Evolutionary conservation across 2,113 vertebrate genomes (phyloP), one percentile per base, ranked within the genome.

Genomic region (Anhinga anhinga): DNA sequence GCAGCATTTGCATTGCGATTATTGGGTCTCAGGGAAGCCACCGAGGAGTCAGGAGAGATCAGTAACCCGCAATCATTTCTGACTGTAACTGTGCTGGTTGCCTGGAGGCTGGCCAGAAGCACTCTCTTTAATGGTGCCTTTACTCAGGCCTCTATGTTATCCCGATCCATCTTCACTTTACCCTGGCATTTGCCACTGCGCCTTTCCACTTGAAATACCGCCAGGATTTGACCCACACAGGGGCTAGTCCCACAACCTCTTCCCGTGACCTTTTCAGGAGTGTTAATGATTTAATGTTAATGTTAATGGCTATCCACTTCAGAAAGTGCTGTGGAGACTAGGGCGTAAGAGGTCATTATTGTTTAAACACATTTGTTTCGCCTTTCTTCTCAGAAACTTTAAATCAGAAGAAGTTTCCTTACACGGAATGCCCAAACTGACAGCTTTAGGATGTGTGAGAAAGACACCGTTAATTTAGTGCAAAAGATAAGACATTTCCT

Each of bases 401-500:
- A 93, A 95, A 95, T 87, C 91, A 90, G 83, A 72, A 90, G 59
- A 27, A 6, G 26, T 73, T 91, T 82, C 85, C 65, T 85, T 67
- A 71, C 40, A 66, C 70, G 78, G 72, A 86, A 89, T 3, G 40
- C 26, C 85, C 78, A 61, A 82, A 84, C 27, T 72, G 88, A 95
- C 88, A 93, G 91, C 85, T 94, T 97, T 86, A 96, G 77, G 83
- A 87, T 53, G 73, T 90, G 90, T 56, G 82, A 97, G 93, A 93
- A 94, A 95, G 83, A 76, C 76, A 92, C 50, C 73, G 86, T 61
- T 90, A 95, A 95, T 97, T 95, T 88, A 93, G 76, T 55, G 82
- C 56, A 86, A 74, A 84, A 97, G 94, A 95, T 80, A 94, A 96
- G 85, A 69, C 71, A 71, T 93, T 97, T 97, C 91, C 93, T 93